A percentile compares a stretch with the other conserved stretches of the same genome.
Conservation (phyloP, 2,888 invertebrate genomes). For the Neoaliturus tenellus region DNA sequence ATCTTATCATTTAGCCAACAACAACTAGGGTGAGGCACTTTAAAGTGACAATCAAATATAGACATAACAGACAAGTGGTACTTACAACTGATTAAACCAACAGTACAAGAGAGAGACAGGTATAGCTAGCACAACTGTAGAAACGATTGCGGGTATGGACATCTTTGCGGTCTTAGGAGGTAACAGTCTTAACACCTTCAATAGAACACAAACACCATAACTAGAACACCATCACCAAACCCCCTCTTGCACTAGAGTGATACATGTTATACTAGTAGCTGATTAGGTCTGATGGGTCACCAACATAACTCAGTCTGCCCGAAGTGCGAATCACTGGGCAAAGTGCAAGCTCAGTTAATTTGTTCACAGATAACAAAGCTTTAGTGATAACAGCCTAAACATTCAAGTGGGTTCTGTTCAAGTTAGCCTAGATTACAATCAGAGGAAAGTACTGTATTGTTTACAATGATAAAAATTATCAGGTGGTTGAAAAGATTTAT, state of each 20-base stretch:
- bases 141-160: background rate
- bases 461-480: no score
- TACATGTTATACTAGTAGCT: no score
- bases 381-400: background rate
- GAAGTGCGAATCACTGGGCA: background rate
- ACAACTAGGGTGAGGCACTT: no score
- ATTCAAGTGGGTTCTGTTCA: background rate
- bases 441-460: conserved; percentile 17
- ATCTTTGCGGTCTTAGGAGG: background rate
- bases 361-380: background rate
- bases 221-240: background rate
- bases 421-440: background rate
- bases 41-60: no score
- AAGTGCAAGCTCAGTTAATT: background rate
- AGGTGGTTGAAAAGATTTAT: no score
- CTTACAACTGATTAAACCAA: conserved; percentile 41
- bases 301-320: background rate
- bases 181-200: background rate
- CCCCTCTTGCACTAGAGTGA: background rate
- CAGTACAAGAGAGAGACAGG: conserved; percentile 2
- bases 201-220: background rate
- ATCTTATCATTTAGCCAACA: no score
- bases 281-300: background rate
- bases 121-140: background rate
- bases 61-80: background rate